Evolutionary conservation across 2,113 vertebrate genomes (phyloP), one percentile per base, ranked within the genome.

Genomic region (Dryoscopus gambensis): DNA sequence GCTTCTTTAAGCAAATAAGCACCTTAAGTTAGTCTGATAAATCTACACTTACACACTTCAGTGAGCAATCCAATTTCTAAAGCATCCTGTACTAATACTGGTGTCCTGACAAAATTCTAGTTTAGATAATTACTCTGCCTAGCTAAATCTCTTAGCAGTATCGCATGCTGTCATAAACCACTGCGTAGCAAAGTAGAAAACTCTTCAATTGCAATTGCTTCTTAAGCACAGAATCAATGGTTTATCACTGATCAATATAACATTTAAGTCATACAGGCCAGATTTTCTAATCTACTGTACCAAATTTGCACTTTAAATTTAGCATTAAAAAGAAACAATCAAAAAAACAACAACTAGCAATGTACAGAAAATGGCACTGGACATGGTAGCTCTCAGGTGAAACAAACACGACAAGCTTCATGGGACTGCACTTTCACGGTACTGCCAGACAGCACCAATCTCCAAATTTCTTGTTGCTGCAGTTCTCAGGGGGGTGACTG

Each of bases 51-150:
- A 77, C 40, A 94, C 82, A 74, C 75, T 74, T 84, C 78, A 88
- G 47, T 49, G 68, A 96, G 68, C 84, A 95, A 96, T 55, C 79
- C 91, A 74, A 94, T 96, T 97, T 94, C 85, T 76, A 91, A 95
- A 94, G 63, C 59, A 88, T 37, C 56, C 52, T 53, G 35, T 79
- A 84, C 65, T 75, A 94, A 89, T 52, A 76, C 23, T 39, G 47
- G 42, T 80, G 59, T 90, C 91, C 84, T 93, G 71, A 89, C 74
- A 75, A 90, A 95, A 93, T 74, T 85, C 85, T 46, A 84, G 78
- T 85, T 83, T 74, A 90, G 87, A 46, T 91, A 94, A 96, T 95
- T 94, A 90, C 67, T 74, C 78, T 80, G 70, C 82, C 42, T 91
- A 87, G 67, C 75, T 84, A 86, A 86, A 93, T 70, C 59, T 80